phyloP scores from a whole-genome alignment of 2,113 vertebrate species.

The Thinocorus orbignyianus region DNA sequence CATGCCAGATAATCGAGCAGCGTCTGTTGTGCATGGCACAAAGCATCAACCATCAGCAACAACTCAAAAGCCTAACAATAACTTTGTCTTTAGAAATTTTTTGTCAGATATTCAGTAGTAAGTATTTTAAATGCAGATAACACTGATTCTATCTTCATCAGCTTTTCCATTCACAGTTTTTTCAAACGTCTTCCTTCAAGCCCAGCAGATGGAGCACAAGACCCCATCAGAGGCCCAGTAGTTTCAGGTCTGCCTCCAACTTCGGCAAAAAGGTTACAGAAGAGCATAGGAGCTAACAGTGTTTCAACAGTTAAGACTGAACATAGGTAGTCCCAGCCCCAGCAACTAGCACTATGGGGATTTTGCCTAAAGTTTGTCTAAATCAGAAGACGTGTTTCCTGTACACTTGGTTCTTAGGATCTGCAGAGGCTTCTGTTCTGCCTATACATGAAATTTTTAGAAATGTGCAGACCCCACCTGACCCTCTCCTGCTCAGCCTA shows the following conservation, averaged over 20 bases:
- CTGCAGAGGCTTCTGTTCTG: neutral
- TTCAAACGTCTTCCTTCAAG: neutral
- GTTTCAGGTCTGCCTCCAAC: neutral
- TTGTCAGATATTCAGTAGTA: neutral
- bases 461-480: neutral
- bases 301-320: neutral
- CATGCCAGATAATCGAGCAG: neutral
- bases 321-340: neutral
- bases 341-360: neutral
- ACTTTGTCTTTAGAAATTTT: neutral
- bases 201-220: neutral
- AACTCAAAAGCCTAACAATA: neutral
- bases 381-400: neutral
- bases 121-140: neutral
- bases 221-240: neutral
- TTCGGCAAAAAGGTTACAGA: neutral
- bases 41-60: neutral
- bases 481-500: fast-evolving
- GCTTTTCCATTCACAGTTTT: neutral
- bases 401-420: neutral
- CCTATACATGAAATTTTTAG: neutral
- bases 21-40: neutral
- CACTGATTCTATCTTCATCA: neutral
- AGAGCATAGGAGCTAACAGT: neutral
- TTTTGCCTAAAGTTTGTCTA: neutral